A percentile compares a stretch with the other conserved stretches of the same genome.
Conservation (phyloP, 2,888 invertebrate species). For the Ceramica pisi region DNA sequence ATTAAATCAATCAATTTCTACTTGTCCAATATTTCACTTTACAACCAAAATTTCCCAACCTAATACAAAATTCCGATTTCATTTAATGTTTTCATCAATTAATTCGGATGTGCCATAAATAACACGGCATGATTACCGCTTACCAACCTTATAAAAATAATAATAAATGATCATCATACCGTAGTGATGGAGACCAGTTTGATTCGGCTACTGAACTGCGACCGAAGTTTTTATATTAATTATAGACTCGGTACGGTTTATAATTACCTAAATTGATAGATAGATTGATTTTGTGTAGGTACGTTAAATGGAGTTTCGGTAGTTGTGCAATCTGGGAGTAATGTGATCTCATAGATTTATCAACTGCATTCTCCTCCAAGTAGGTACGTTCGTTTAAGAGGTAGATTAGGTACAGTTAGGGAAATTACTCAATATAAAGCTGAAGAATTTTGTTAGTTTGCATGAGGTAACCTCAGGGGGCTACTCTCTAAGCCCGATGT, state of each 20-base stretch:
- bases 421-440: too few relatives aligned
- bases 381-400: too few relatives aligned
- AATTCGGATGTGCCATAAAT: slow-evolving; percentile 58
- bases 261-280: slow-evolving; percentile 48
- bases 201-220: slow-evolving; percentile 51
- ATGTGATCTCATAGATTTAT: not conserved
- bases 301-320: slow-evolving; percentile 8
- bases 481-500: too few relatives aligned
- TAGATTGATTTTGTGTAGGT: slow-evolving; percentile 36
- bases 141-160: slow-evolving; percentile 59
- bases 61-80: slow-evolving; percentile 35
- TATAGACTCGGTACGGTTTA: slow-evolving; percentile 38
- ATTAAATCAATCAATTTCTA: slow-evolving; percentile 17
- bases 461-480: too few relatives aligned
- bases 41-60: not conserved
- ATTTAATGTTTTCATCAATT: slow-evolving; percentile 64
- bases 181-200: slow-evolving; percentile 54
- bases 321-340: slow-evolving; percentile 19
- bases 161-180: slow-evolving; percentile 55
- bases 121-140: slow-evolving; percentile 46
- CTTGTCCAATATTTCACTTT: slow-evolving; percentile 22
- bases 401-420: too few relatives aligned
- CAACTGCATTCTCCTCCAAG: not conserved
- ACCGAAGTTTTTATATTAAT: slow-evolving; percentile 51
- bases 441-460: too few relatives aligned